Evolutionary conservation across 2,888 invertebrate genomes (phyloP), one percentile per base, ranked within the genome.

Genomic region (Lamellibrachia columna): DNA sequence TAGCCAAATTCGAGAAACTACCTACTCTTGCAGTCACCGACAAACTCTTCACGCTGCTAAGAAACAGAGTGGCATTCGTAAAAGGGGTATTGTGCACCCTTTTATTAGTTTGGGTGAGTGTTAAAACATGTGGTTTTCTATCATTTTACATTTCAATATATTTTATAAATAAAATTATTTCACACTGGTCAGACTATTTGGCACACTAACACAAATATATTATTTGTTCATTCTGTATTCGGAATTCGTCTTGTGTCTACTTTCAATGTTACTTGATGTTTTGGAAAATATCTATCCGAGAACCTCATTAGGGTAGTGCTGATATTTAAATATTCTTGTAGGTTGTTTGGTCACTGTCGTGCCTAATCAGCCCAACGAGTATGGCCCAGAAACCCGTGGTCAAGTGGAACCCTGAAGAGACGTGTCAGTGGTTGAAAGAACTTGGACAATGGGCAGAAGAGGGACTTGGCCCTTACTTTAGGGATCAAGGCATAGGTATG

Each of bases 391-490:
- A 58, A 15, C 91, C 91, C 53, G 53, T 91, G 3, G 53, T 22
- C 91, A 91, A 91, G 55, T 91, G 91, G 91, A 91, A 53, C 9
- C 22, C 15, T 9, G 91, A 91, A 22, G 55, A 91, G 55, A 52
- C 52, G n/a, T 58, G 58, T 53, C 91, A 40, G 40, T 91, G 91
- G 91, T 53, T 91, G 9, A 22, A 40, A n/a, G 91, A 91, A 22
- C 55, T 91, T 22, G 91, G 91, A 91, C 91, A 53, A 2, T 91
- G 91, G 91, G 22, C 58, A 58, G 91, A 91, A 2, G 53, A 53
- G 22, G 40, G n/a, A 55, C 55, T 91, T 3, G 91, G 53, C 22
- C 91, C 91, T 28, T 91, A 91, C 53, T 91, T 91, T 75, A 75
- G 75, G n/a, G 22, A 75, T 75, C 75, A 75, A 15, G 22, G 75